Evolutionary conservation across 2,113 vertebrate genomes (phyloP).

Genomic region (Fregetta grallaria): DNA sequence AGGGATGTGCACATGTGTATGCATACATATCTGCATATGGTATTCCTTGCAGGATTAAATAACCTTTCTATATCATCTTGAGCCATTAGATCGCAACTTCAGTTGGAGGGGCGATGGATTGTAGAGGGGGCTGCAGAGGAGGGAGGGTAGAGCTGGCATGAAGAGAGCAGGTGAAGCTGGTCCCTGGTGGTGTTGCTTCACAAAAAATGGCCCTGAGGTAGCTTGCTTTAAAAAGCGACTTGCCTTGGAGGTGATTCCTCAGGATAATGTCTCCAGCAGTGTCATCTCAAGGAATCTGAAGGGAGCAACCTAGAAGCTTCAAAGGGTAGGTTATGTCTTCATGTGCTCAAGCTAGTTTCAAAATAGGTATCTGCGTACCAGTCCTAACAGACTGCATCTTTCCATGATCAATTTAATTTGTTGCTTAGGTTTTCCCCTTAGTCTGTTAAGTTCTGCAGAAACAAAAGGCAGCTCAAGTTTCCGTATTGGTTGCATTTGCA

Average conservation of each 20-base stretch:
- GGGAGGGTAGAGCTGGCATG: neutral
- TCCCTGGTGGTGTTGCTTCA: neutral
- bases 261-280: neutral
- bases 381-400: neutral
- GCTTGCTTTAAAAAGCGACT: neutral
- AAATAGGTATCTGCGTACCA: neutral
- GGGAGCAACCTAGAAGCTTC: neutral
- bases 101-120: neutral
- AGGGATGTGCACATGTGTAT: neutral
- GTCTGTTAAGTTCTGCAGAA: constrained; percentile 20
- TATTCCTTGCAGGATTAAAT: neutral
- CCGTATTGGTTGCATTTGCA: constrained; percentile 13
- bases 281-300: neutral
- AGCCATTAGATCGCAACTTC: neutral
- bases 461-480: constrained; percentile 44
- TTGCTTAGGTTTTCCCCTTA: neutral
- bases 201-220: neutral
- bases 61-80: neutral
- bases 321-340: neutral
- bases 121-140: neutral
- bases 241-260: neutral
- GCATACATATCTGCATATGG: neutral
- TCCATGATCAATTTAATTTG: constrained; percentile 1
- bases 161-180: neutral
- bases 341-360: neutral